Base-by-base conservation (phyloP, 2,888 invertebrate species). In the Pachycephus smyrnensis region DNA sequence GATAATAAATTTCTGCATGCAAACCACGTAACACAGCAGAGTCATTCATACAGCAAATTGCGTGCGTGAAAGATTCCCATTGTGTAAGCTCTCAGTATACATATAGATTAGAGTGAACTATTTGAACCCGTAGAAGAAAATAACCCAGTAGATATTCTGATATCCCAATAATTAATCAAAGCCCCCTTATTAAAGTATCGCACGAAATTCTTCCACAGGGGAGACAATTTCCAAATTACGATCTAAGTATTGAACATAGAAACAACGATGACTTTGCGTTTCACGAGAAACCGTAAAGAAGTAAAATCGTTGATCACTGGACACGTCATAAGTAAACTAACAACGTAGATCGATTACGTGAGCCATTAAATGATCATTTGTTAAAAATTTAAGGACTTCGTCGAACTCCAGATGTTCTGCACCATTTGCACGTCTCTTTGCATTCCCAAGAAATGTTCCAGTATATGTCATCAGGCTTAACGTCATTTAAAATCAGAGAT, bases 11-110 rank as follows among this genome's bases (percentile, higher is more conserved):
- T 55, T 55, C 4, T 1, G 11, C 31, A 12, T 33, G 71, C 31
- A 12, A 31, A 68, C 2, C 15, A 77, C 32, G 9, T 55, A 55
- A 23, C 69, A 77, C 73, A 40, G 40, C 30, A 75, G 31, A 37
- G 76, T 73, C 79, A 83, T 82, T 80, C 80, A 83, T 76, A 71
- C 77, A 85, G 85, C 84, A 83, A 86, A 86, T 85, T 81, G 82
- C 79, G 79, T 75, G 84, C 80, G 83, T 87, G 84, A 86, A 87
- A 86, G 85, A 80, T 79, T 74, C 80, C 80, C 85, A 83, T 84
- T 85, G 85, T 87, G 79, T 80, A 73, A 71, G 32, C 31, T 31
- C 31, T 2, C 12, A 33, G 71, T 33, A 15, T 71, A 33, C 12
- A 31, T 31, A 31, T 12, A 31, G 71, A 23, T 71, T 32, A 71